These are phyloP conservation scores for Uromys caudimaculatus DNA, from an alignment of 2,797 vertebrate genomes.

Conservation along the genomic window DNA sequence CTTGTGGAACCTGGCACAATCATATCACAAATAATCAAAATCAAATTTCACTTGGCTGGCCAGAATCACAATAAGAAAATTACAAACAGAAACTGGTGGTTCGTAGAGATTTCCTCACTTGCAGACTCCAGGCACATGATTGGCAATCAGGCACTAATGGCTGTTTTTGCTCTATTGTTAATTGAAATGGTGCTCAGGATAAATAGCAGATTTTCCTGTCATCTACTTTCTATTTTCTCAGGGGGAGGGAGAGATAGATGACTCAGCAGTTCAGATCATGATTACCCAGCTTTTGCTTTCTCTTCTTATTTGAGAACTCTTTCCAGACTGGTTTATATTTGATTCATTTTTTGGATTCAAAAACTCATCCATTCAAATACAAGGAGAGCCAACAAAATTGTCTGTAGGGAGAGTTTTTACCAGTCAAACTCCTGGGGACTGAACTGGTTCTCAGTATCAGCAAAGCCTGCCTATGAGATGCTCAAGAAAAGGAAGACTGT, in stretches of 20 bases:
- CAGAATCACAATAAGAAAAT: neutral
- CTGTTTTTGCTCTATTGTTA: neutral
- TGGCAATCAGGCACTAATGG: neutral
- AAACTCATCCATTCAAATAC: neutral
- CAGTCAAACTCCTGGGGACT: neutral
- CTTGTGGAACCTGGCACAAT: neutral
- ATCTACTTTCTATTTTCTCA: neutral
- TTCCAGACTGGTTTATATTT: neutral
- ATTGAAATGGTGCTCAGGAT: neutral
- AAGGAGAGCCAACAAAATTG: neutral
- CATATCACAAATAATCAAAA: neutral
- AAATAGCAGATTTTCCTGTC: neutral
- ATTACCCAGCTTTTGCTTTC: neutral
- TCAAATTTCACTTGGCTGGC: too few species aligned
- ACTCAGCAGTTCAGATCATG: neutral
- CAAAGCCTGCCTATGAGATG: neutral
- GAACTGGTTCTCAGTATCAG: neutral
- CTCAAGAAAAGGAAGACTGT: neutral
- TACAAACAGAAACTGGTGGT: accelerated
- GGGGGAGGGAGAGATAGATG: neutral
- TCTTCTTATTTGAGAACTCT: neutral
- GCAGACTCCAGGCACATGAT: neutral
- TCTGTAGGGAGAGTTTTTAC: neutral
- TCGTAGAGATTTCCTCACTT: neutral
- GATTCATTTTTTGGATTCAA: neutral